These are phyloP conservation scores for Nomada fucata DNA, from an alignment of 2,888 invertebrate species.

Conservation along the genomic window DNA sequence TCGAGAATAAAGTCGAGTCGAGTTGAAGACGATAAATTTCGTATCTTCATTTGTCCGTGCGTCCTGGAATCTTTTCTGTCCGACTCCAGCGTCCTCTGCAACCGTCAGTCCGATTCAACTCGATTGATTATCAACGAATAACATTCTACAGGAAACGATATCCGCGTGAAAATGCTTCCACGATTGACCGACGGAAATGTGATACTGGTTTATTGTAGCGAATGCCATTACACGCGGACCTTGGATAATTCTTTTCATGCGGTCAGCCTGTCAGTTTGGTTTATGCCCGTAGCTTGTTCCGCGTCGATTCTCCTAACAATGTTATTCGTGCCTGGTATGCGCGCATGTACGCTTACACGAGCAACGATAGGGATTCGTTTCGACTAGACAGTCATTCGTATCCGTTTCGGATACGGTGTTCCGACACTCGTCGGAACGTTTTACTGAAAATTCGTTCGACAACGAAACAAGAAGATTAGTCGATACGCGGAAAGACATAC, in stretches of 20 bases:
- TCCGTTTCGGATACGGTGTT: not conserved
- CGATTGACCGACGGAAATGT: not conserved
- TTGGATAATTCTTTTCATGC: constrained; percentile 1
- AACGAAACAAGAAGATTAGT: no score
- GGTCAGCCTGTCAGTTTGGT: not conserved
- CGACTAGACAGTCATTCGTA: not conserved
- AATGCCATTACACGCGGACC: not conserved
- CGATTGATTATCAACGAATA: not conserved
- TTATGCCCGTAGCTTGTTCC: not conserved
- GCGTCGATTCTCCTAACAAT: not conserved
- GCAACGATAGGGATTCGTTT: not conserved
- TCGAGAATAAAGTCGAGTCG: no score
- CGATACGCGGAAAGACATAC: no score
- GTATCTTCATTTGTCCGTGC: no score
- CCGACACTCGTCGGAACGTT: not conserved
- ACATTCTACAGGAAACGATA: not conserved
- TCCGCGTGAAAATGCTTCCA: not conserved
- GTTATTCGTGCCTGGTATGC: not conserved
- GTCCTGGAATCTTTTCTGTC: no score
- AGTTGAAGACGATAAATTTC: no score
- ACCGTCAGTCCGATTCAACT: not conserved
- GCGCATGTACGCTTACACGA: not conserved
- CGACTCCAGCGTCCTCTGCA: no score
- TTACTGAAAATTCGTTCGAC: not conserved
- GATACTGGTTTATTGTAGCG: not conserved